A percentile compares a stretch with the other conserved stretches of the same genome.
phyloP scores from a whole-genome alignment of 2,113 vertebrate genomes.

The Thinocorus orbignyianus region DNA sequence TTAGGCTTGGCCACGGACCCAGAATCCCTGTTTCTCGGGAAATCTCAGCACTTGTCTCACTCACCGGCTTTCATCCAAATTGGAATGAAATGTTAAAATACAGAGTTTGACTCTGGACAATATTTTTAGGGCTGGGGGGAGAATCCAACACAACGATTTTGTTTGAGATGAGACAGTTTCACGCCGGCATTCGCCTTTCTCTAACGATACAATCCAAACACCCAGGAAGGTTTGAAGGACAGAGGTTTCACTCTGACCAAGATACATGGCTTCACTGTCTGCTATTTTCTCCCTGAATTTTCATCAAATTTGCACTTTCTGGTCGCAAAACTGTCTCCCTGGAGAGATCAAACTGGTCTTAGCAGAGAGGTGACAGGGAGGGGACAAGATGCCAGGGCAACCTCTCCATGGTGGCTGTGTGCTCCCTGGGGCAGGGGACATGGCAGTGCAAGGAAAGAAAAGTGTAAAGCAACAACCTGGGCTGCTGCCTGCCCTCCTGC shows the following conservation, averaged over 20 bases:
- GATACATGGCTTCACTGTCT: not conserved
- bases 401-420: rapidly evolving
- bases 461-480: not conserved
- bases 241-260: not conserved
- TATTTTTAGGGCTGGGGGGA: not conserved
- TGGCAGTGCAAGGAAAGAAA: not conserved
- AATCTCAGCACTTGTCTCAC: not conserved
- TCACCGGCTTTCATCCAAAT: not conserved
- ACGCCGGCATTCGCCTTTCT: rapidly evolving
- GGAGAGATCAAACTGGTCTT: not conserved
- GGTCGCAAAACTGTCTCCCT: not conserved
- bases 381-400: not conserved
- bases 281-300: not conserved
- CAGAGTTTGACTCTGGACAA: not conserved
- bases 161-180: not conserved
- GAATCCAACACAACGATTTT: not conserved
- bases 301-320: not conserved
- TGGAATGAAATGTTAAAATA: not conserved
- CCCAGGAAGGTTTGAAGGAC: not conserved
- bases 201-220: rapidly evolving
- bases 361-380: not conserved
- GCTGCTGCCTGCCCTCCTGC: not conserved
- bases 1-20: not conserved
- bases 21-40: not conserved
- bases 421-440: not conserved